Conservation (phyloP, 2,797 vertebrate species). For the Scleropages formosus region DNA sequence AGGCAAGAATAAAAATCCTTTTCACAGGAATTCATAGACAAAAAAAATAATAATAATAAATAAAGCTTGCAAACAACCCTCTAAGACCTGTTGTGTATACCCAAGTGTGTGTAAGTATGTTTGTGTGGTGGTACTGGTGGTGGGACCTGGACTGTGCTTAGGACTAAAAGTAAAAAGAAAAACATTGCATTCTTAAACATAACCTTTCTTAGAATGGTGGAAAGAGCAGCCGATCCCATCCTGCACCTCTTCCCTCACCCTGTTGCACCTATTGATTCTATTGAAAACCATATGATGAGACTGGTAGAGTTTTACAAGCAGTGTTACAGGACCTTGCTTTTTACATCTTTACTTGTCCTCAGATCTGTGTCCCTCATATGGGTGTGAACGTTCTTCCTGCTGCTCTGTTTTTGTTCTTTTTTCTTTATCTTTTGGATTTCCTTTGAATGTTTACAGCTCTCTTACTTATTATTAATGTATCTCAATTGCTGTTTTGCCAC, state of each 20-base stretch:
- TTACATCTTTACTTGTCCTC: conserved; percentile 15
- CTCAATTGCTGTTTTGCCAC: too few species aligned
- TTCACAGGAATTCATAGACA: conserved; percentile 25
- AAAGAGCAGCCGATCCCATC: not conserved
- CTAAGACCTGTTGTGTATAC: not conserved
- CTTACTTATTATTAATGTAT: conserved; percentile 9
- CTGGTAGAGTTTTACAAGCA: not conserved
- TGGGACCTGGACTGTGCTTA: not conserved
- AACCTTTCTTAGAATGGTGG: not conserved
- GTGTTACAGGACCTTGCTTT: conserved; percentile 1
- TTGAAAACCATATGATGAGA: conserved; percentile 22
- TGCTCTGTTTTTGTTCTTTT: not conserved
- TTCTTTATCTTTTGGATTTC: conserved; percentile 12
- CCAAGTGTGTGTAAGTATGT: not conserved
- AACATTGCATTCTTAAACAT: conserved; percentile 18
- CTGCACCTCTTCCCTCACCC: not conserved
- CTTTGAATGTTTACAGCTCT: not conserved
- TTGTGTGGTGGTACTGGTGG: not conserved
- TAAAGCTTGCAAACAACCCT: not conserved
- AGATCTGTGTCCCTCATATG: conserved; percentile 6
- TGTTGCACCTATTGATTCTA: conserved; percentile 17
- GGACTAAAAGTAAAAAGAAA: not conserved
- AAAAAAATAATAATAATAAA: not conserved
- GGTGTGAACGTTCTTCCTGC: not conserved
- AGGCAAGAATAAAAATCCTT: conserved; percentile 8